Conservation (phyloP, 2,113 vertebrate species). For the Sorex araneus region DNA sequence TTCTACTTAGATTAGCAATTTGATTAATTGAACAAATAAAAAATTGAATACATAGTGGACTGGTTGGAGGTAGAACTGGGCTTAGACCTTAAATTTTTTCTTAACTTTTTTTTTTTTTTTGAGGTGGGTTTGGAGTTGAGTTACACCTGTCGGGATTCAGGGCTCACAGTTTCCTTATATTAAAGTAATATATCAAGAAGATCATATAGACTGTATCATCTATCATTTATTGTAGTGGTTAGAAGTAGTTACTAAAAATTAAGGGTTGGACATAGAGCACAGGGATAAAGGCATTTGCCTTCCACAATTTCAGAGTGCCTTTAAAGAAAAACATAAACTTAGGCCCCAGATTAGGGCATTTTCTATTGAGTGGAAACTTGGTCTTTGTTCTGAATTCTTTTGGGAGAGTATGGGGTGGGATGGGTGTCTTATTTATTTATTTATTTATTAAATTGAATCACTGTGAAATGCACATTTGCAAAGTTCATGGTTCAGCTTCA, state of each 20-base stretch:
- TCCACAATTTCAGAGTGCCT: too few species aligned
- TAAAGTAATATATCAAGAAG: conserved; percentile 12
- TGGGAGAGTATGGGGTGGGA: too few species aligned
- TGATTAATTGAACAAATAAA: not conserved
- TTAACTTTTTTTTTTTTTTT: not conserved
- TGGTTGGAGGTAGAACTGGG: conserved; percentile 6
- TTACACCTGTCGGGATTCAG: too few species aligned
- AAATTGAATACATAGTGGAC: not conserved
- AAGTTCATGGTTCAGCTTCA: too few species aligned
- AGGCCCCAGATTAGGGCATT: not conserved
- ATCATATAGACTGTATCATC: not conserved
- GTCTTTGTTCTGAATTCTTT: not conserved
- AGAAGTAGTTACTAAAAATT: not conserved
- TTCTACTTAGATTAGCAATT: conserved; percentile 1
- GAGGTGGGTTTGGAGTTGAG: too few species aligned
- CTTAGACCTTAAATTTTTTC: not conserved
- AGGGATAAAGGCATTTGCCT: too few species aligned
- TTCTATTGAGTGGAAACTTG: not conserved
- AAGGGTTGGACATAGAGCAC: not conserved
- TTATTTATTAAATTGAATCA: too few species aligned
- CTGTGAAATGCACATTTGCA: too few species aligned
- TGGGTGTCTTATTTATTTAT: too few species aligned
- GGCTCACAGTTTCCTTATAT: not conserved
- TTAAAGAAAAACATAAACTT: not conserved
- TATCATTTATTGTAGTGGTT: not conserved